A percentile compares a stretch with the other conserved stretches of the same genome.
These are phyloP conservation scores for Synanthedon andrenaeformis DNA, from an alignment of 2,888 invertebrate species.

Conservation along the genomic window DNA sequence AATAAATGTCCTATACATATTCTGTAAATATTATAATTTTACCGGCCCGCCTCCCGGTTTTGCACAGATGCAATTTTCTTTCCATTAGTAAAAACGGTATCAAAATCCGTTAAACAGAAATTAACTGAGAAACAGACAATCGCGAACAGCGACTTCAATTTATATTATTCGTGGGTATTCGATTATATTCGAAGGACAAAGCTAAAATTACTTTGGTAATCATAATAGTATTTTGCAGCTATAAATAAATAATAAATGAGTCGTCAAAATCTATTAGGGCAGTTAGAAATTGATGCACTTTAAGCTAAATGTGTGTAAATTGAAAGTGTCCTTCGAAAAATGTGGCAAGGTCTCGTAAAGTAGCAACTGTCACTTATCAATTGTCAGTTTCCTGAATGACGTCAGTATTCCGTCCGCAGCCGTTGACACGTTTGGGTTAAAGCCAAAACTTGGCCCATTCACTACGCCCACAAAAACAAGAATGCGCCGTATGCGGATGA, in stretches of 20 bases:
- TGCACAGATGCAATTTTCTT: too few species aligned
- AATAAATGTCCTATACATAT: not conserved
- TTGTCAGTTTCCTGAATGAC: slow-evolving; percentile 21
- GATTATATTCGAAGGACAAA: too few species aligned
- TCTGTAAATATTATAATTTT: not conserved
- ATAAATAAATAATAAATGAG: too few species aligned
- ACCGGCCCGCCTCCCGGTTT: not conserved
- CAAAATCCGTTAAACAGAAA: too few species aligned
- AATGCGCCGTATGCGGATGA: slow-evolving; percentile 25
- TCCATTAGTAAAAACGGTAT: too few species aligned
- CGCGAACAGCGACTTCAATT: too few species aligned
- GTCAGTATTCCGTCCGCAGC: slow-evolving; percentile 25
- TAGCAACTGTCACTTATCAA: not conserved
- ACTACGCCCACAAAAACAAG: slow-evolving; percentile 41
- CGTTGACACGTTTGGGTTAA: slow-evolving; percentile 47
- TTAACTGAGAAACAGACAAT: too few species aligned
- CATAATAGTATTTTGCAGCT: too few species aligned
- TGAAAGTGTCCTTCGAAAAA: not conserved
- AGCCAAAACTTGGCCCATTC: slow-evolving; percentile 59
- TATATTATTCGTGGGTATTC: too few species aligned
- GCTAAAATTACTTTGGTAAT: too few species aligned
- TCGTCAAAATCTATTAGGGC: too few species aligned
- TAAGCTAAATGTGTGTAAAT: not conserved
- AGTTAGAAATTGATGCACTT: too few species aligned
- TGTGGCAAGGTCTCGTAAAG: not conserved